Base-by-base conservation (phyloP, 2,113 vertebrate genomes). In the Chauna torquata region DNA sequence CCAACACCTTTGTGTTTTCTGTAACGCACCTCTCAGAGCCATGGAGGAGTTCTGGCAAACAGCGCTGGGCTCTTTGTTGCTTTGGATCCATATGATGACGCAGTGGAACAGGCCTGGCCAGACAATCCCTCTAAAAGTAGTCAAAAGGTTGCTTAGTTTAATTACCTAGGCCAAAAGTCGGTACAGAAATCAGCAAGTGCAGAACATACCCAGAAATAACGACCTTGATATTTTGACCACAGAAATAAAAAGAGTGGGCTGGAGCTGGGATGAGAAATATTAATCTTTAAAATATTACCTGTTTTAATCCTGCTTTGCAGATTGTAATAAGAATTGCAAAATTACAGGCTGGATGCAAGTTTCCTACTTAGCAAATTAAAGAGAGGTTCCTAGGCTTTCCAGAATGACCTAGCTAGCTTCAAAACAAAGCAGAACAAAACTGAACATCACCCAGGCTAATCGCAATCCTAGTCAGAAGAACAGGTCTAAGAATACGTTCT, bases 361-460 rank as follows among this genome's bases (percentile, higher is more conserved):
- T 93, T 79, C 90, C 58, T 88, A 42, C 57, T 94, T 89, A 92
- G 87, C 86, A 96, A 95, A 94, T 96, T 91, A 96, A 86, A 96
- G 93, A 92, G 52, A 94, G 45, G 55, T 74, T 96, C 92, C 86
- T 36, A 52, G 57, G 61, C 32, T 95, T 88, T 90, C 55, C 42
- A 65, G 72, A 64, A 90, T 27, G 69, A 70, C 88, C 79, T 59
- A 50, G 54, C 20, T 50, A 76, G 71, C 66, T 92, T 86, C 91
- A 74, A 58, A 95, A 88, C 32, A 72, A 76, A 49, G 28, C 8
- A 75, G 38, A 69, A 36, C 55, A 86, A 90, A 96, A 79, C 55
- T 23, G 84, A 91, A 42, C 23, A 77, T 77, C 62, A 62, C 20
- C 27, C 69, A 75, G 45, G 47, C n/a, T 94, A 92, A 86, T 40